phyloP scores from a whole-genome alignment of 2,797 vertebrate species.

The Tragopan temminckii region DNA sequence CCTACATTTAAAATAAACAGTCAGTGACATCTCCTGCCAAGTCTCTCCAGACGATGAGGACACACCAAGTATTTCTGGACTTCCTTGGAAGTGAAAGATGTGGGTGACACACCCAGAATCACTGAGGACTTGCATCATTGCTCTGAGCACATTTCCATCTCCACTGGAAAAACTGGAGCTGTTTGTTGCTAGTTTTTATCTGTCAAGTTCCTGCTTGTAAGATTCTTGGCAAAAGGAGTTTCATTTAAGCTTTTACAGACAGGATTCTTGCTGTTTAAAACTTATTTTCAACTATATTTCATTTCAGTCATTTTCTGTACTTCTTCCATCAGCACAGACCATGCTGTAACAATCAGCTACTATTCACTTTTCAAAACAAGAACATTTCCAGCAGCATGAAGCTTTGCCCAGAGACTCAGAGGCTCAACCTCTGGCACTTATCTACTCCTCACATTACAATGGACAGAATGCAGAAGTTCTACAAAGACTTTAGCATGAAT shows the following conservation, averaged over 20 bases:
- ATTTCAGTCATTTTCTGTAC: background rate
- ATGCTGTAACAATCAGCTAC: conserved; percentile 42
- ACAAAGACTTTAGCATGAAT: background rate
- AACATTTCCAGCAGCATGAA: background rate
- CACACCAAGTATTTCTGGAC: conserved; percentile 37
- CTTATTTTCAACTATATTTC: conserved; percentile 1
- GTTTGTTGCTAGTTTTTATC: conserved; percentile 16
- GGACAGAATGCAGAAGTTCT: background rate
- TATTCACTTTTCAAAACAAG: conserved; percentile 49
- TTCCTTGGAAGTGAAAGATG: background rate
- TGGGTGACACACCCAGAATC: conserved; percentile 6
- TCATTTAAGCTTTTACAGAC: conserved; percentile 24
- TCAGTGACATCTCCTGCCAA: conserved; percentile 11
- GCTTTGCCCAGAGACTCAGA: background rate
- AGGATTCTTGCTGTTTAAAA: conserved; percentile 22
- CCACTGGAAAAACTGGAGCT: background rate
- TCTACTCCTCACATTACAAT: background rate
- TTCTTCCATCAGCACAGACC: conserved; percentile 12
- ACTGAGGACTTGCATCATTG: background rate
- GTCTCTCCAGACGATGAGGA: background rate
- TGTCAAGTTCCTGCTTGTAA: conserved; percentile 21
- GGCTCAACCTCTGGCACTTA: conserved; percentile 5
- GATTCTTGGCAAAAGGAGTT: conserved; percentile 26
- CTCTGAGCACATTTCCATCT: conserved; percentile 17
- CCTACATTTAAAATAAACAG: conserved; percentile 20